A percentile compares a stretch with the other conserved stretches of the same genome.
phyloP scores from a whole-genome alignment of 2,113 vertebrate genomes.

The Nipponia nippon region DNA sequence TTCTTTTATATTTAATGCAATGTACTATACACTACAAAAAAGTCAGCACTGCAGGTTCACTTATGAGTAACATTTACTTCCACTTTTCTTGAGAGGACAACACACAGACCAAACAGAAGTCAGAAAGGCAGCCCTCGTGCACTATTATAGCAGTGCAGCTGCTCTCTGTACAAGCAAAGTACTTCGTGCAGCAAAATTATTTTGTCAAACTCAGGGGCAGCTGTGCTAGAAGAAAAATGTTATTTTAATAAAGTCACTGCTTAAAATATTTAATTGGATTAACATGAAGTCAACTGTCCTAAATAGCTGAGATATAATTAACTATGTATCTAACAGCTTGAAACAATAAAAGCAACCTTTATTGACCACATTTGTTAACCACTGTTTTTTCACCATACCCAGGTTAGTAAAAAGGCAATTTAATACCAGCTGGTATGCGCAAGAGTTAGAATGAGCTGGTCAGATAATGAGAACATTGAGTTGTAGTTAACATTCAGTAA shows the following conservation, averaged over 20 bases:
- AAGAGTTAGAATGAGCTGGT: not conserved
- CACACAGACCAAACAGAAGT: not conserved
- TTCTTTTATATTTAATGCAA: not conserved
- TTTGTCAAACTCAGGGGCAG: not conserved
- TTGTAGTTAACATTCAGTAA: not conserved
- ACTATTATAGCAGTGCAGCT: not conserved
- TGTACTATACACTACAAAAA: not conserved
- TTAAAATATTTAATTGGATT: slow-evolving; percentile 23
- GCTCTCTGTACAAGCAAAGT: not conserved
- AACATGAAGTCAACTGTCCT: not conserved
- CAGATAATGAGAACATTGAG: not conserved
- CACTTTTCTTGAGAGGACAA: not conserved
- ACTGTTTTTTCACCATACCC: not conserved
- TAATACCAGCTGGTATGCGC: not conserved
- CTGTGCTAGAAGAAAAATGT: not conserved
- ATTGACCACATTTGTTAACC: not conserved
- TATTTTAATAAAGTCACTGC: slow-evolving; percentile 4
- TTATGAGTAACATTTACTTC: not conserved
- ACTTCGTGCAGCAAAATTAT: not conserved
- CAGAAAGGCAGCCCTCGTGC: not conserved
- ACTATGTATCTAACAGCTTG: not conserved
- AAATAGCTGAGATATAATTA: not conserved
- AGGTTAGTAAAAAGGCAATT: not conserved
- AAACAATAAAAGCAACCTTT: slow-evolving; percentile 13
- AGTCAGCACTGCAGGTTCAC: not conserved